Conservation (phyloP, 2,113 vertebrate genomes). For the Rhabdornis inornatus region DNA sequence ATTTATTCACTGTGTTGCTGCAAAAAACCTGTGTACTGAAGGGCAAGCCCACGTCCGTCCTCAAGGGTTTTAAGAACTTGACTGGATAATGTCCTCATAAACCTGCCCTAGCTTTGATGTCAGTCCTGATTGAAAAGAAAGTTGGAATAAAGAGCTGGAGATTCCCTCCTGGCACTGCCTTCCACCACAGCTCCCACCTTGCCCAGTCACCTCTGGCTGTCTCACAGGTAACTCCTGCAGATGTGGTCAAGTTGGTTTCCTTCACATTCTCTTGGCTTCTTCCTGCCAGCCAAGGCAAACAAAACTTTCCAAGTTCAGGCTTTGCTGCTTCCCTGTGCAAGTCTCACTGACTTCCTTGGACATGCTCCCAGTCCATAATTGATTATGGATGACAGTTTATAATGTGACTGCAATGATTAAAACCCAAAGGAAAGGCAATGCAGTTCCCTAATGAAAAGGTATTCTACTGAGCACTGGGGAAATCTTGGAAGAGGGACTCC, state of each 20-base stretch:
- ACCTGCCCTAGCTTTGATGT: background rate
- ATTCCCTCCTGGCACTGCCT: background rate
- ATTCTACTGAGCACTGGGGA: background rate
- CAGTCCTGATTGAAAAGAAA: background rate
- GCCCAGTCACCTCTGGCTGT: background rate
- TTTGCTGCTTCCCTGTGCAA: background rate
- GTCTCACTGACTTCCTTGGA: background rate
- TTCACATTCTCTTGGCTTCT: background rate
- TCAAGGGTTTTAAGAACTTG: background rate
- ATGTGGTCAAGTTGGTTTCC: background rate
- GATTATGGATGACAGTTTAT: background rate
- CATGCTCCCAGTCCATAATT: background rate
- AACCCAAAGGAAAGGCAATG: background rate
- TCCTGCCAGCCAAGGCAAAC: background rate
- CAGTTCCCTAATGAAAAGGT: background rate
- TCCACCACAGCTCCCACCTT: background rate
- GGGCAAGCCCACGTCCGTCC: fast-evolving
- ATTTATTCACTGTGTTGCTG: background rate
- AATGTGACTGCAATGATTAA: background rate
- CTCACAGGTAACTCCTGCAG: background rate
- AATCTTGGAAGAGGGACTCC: background rate
- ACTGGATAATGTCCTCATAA: background rate
- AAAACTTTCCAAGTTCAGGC: background rate
- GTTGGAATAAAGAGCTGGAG: background rate
- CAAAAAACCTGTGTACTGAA: fast-evolving